A percentile compares a stretch with the other conserved stretches of the same genome.
These are phyloP conservation scores for Crocidura indochinensis DNA, from an alignment of 2,797 vertebrate genomes.

Conservation along the genomic window DNA sequence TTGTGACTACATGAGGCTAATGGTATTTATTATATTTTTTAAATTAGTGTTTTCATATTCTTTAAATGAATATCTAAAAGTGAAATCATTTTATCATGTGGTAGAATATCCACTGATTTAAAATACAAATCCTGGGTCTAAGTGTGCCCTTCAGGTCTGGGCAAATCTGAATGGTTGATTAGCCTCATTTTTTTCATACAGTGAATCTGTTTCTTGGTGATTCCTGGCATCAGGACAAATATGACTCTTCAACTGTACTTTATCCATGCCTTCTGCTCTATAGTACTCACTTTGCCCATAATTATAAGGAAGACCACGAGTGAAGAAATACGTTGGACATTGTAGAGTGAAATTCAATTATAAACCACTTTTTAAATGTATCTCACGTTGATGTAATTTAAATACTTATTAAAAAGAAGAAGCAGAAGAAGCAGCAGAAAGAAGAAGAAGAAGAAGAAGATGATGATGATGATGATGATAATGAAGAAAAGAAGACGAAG, in stretches of 20 bases:
- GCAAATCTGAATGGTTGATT: neutral
- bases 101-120: neutral
- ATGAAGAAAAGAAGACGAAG: no score
- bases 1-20: neutral
- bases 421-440: no score
- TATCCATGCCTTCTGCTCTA: neutral
- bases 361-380: no score
- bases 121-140: neutral
- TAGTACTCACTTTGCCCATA: neutral
- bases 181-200: neutral
- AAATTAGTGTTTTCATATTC: neutral
- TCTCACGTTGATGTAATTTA: no score
- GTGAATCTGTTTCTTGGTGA: neutral
- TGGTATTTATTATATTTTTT: neutral
- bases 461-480: no score
- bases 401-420: no score
- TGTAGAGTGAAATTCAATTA: no score
- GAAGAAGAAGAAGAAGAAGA: no score
- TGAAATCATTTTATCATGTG: neutral
- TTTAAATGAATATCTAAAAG: neutral
- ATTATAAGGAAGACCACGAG: neutral
- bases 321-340: no score
- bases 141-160: neutral
- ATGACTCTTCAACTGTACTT: neutral
- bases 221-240: neutral